Base-by-base conservation (phyloP, 2,888 invertebrate genomes). In the Meiosimyza platycephala region DNA sequence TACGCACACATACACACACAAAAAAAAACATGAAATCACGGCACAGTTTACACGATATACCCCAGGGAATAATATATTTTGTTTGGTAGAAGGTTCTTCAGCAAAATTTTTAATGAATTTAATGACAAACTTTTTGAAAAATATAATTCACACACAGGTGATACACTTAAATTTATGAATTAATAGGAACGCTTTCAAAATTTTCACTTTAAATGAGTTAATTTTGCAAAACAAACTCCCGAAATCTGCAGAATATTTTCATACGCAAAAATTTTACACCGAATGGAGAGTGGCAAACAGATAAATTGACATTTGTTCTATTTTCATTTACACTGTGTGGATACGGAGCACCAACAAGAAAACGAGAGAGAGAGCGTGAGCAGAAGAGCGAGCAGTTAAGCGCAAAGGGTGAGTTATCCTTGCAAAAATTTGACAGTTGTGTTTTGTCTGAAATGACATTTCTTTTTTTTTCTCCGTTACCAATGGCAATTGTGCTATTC, bases 251-350 rank as follows among this genome's bases (percentile, higher is more conserved):
- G 12, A 28, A n/a, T 40, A 54, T 47, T 50, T 70, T 12, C 22
- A 57, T 12, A 52, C 62, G 51, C 59, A 70, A 62, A 63, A 70
- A 70, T 52, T 62, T 18, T 70, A 62, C 62, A 40, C 9, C 70
- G 70, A 60, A 51, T 33, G 33, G 33, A 60, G 33, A 68, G 47
- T 68, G 47, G 40, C 51, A 59, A 48, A 28, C 59, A 60, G 28
- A 60, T 48, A 13, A 47, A 52, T 70, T 70, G 70, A 70, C 70
- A 54, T 70, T 70, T 67, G 70, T 70, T 63, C 40, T 62, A 47
- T 22, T 70, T 63, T 63, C 70, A 16, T 48, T 40, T 40, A 2
- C 28, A 28, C 28, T 28, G 3, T 28, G 3, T 28, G 28, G 0
- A 28, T 4, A 28, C 9, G 40, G 66, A n/a, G 52, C 40, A 54